Evolutionary conservation across 2,888 invertebrate genomes (phyloP).

Genomic region (Ochlodes sylvanus): DNA sequence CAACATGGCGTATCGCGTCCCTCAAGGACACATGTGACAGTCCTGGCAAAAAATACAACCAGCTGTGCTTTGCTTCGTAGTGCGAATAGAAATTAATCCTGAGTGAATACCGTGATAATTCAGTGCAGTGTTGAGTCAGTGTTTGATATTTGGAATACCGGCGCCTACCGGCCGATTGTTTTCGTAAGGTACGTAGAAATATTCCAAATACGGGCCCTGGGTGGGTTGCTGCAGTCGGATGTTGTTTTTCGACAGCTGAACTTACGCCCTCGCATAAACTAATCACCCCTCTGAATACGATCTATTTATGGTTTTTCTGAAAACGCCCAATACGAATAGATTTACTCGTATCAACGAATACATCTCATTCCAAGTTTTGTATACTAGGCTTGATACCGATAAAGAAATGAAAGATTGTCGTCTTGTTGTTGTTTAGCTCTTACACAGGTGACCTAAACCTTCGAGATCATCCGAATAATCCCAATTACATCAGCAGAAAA

Average conservation of each 20-base stretch:
- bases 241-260: constrained; percentile 37
- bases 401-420: neutral
- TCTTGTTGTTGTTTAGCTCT: neutral
- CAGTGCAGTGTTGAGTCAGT: constrained; percentile 54
- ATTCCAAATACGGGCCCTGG: constrained; percentile 24
- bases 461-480: neutral
- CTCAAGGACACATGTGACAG: constrained; percentile 77
- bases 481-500: too few species aligned
- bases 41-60: constrained; percentile 63
- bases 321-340: constrained; percentile 13
- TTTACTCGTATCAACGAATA: neutral
- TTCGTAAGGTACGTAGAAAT: constrained; percentile 64
- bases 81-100: constrained; percentile 48
- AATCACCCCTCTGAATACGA: constrained; percentile 18
- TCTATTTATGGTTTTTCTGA: constrained; percentile 31
- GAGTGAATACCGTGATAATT: constrained; percentile 58
- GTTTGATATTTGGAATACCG: constrained; percentile 61
- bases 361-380: neutral
- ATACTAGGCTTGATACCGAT: neutral
- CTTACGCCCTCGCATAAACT: constrained; percentile 33
- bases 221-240: constrained; percentile 32
- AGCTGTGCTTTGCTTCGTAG: constrained; percentile 50
- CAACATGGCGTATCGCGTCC: constrained; percentile 75
- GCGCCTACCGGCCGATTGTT: constrained; percentile 60
- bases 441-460: neutral